A percentile compares a stretch with the other conserved stretches of the same genome.
These are phyloP conservation scores for Heliconius himera DNA, from an alignment of 1,140 invertebrate species.

Conservation along the genomic window DNA sequence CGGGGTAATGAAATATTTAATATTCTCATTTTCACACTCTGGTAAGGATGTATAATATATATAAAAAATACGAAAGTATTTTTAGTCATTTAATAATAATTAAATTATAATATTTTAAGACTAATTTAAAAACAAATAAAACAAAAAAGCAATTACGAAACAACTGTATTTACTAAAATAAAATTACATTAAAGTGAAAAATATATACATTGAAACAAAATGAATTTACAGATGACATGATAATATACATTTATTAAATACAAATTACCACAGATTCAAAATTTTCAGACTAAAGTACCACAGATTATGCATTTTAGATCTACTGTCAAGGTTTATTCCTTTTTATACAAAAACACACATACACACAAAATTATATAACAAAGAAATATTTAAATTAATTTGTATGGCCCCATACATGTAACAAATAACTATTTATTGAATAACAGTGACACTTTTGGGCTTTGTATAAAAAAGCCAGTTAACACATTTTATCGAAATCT, in stretches of 20 bases:
- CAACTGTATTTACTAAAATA: conserved; percentile 24
- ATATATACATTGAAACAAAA: conserved; percentile 23
- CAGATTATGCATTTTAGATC: background rate
- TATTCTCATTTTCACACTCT: no score
- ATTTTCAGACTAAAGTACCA: background rate
- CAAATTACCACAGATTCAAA: background rate
- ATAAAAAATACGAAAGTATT: no score
- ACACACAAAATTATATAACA: background rate
- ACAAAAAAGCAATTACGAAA: conserved; percentile 12
- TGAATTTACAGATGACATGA: conserved; percentile 21
- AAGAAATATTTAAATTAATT: background rate
- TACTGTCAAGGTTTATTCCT: background rate
- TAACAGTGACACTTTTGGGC: background rate
- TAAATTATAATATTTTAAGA: no score
- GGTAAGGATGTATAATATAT: no score
- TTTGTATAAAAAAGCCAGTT: no score
- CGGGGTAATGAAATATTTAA: no score
- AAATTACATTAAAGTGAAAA: conserved; percentile 17
- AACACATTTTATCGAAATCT: no score
- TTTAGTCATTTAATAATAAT: no score
- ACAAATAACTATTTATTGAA: background rate
- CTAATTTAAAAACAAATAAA: conserved; percentile 6
- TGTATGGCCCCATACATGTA: background rate
- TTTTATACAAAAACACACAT: background rate
- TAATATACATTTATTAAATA: background rate